Evolutionary conservation across 2,797 vertebrate species (phyloP).

Genomic region (Perodicticus potto): DNA sequence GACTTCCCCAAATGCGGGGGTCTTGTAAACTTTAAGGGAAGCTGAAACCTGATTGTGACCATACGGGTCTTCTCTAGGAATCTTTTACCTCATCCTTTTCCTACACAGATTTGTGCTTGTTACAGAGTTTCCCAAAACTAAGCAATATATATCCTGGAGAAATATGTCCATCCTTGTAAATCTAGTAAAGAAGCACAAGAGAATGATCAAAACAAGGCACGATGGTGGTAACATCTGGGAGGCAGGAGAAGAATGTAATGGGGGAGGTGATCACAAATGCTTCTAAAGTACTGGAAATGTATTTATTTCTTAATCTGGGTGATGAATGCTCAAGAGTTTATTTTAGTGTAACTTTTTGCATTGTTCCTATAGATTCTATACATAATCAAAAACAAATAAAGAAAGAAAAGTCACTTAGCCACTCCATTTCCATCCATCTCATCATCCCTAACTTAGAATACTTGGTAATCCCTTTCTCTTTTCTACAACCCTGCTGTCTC

Average conservation of each 20-base stretch:
- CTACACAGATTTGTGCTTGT: background rate
- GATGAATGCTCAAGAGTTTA: background rate
- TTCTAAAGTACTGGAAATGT: background rate
- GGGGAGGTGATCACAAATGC: background rate
- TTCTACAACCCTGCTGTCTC: background rate
- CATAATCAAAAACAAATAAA: background rate
- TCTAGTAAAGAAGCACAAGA: background rate
- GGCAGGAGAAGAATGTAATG: background rate
- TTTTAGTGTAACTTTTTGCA: background rate
- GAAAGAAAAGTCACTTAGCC: background rate
- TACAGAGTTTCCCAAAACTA: background rate
- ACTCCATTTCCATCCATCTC: background rate
- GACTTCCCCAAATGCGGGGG: background rate
- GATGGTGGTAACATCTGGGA: background rate
- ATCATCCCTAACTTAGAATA: background rate
- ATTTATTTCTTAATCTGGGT: constrained; percentile 20
- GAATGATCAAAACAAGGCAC: background rate
- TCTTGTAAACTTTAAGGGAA: background rate
- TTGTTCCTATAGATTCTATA: background rate
- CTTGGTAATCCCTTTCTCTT: background rate
- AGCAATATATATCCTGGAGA: background rate
- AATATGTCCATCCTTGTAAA: background rate
- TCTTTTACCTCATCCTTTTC: background rate
- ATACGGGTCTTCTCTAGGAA: background rate
- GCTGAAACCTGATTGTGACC: background rate